Conservation (phyloP, 2,797 vertebrate genomes). For the Ispidina lecontei region DNA sequence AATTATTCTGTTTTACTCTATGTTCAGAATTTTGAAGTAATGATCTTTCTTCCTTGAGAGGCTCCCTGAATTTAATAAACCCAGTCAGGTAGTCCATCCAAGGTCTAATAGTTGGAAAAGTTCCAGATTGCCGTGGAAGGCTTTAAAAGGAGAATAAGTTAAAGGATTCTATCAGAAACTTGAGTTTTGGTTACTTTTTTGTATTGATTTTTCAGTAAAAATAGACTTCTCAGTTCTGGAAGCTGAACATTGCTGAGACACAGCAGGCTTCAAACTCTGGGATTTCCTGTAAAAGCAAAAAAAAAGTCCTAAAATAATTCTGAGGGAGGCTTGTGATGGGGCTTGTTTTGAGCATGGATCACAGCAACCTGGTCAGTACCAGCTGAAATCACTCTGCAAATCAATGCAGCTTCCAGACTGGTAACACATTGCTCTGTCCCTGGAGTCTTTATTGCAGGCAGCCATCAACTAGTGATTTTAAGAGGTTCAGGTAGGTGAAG, state of each 20-base stretch:
- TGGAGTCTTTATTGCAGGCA: not conserved
- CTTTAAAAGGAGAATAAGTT: not conserved
- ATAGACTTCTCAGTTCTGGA: not conserved
- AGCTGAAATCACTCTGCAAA: fast-evolving
- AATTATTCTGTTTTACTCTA: not conserved
- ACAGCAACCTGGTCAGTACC: fast-evolving
- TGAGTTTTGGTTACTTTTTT: not conserved
- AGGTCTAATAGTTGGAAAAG: not conserved
- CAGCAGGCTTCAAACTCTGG: not conserved
- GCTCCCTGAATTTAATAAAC: not conserved
- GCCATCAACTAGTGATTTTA: fast-evolving
- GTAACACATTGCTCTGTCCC: no score
- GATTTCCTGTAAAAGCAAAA: no score
- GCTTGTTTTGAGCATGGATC: not conserved
- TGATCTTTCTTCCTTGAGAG: not conserved
- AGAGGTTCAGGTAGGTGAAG: no score
- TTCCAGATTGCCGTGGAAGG: not conserved
- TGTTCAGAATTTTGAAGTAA: not conserved
- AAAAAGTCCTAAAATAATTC: not conserved
- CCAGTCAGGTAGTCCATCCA: not conserved
- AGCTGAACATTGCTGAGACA: not conserved
- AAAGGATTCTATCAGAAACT: not conserved
- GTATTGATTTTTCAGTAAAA: not conserved
- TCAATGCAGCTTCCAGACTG: not conserved
- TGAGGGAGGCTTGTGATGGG: not conserved